These are phyloP conservation scores for Agriopis marginaria DNA, from an alignment of 2,888 invertebrate species.

Conservation along the genomic window DNA sequence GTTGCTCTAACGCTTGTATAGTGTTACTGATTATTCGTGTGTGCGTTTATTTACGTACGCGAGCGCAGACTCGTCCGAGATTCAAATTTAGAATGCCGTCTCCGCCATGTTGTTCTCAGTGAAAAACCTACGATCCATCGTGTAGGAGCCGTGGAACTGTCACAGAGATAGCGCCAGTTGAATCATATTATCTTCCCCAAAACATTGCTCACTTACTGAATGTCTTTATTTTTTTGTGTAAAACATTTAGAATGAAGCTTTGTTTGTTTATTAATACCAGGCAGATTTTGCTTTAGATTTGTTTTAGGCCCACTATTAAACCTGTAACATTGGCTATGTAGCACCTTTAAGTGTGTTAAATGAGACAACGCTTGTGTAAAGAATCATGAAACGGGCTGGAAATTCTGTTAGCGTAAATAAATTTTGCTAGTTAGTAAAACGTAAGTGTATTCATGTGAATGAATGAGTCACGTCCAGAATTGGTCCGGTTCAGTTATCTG, in stretches of 20 bases:
- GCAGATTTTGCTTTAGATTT: background rate
- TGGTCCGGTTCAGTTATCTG: conserved; percentile 67
- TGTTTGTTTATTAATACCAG: background rate
- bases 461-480: conserved; percentile 79
- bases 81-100: conserved; percentile 86
- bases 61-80: conserved; percentile 87
- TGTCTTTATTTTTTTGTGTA: background rate
- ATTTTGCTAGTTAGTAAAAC: conserved; percentile 68
- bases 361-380: conserved; percentile 3
- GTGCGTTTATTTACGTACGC: conserved; percentile 87
- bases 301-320: background rate
- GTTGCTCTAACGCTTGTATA: conserved; percentile 77
- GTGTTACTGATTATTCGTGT: conserved; percentile 84
- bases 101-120: conserved; percentile 85
- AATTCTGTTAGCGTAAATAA: conserved; percentile 67
- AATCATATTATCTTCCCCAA: conserved; percentile 19
- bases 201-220: background rate
- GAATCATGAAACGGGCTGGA: conserved; percentile 34
- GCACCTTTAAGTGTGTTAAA: background rate
- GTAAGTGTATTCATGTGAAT: conserved; percentile 75
- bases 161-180: conserved; percentile 54
- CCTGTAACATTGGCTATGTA: background rate
- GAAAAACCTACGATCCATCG: conserved; percentile 83
- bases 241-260: background rate
- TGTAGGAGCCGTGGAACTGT: conserved; percentile 71